Evolutionary conservation across 2,797 vertebrate genomes (phyloP).

Genomic region (Lophius americanus): DNA sequence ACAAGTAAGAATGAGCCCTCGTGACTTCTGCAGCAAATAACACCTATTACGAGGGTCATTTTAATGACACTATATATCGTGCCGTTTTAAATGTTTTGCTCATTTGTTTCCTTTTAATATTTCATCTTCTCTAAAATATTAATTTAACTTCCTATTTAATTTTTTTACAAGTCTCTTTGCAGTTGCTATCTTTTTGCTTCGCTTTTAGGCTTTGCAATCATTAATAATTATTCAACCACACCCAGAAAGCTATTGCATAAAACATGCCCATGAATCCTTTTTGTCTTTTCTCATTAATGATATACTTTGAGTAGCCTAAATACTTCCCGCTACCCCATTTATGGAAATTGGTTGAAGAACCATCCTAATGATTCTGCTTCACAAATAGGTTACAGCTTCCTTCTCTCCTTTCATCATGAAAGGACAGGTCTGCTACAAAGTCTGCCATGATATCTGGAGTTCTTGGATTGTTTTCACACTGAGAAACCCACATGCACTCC

Average conservation of each 20-base stretch:
- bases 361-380: slow-evolving; percentile 74
- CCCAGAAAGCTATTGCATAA: slow-evolving; percentile 85
- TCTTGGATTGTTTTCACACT: slow-evolving; percentile 46
- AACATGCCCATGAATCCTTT: slow-evolving; percentile 85
- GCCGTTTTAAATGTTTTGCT: slow-evolving; percentile 85
- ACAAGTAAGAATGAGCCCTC: slow-evolving; percentile 56
- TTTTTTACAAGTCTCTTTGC: slow-evolving; percentile 83
- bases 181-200: slow-evolving; percentile 74
- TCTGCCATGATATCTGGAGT: slow-evolving; percentile 27
- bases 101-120: slow-evolving; percentile 88
- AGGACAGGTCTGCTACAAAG: slow-evolving; percentile 42
- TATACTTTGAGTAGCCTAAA: slow-evolving; percentile 83
- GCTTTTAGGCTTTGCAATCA: slow-evolving; percentile 83
- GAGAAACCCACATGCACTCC: not conserved
- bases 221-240: slow-evolving; percentile 85
- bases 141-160: slow-evolving; percentile 84
- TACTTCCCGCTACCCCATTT: slow-evolving; percentile 83
- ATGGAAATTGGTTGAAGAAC: slow-evolving; percentile 81
- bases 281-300: slow-evolving; percentile 87
- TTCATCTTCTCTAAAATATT: slow-evolving; percentile 87
- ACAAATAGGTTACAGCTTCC: slow-evolving; percentile 73
- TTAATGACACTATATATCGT: slow-evolving; percentile 80
- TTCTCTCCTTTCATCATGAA: slow-evolving; percentile 67
- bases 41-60: slow-evolving; percentile 62
- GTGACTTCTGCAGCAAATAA: slow-evolving; percentile 64